Evolutionary conservation across 1,140 invertebrate species (phyloP).

Genomic region (Orchesella cincta): DNA sequence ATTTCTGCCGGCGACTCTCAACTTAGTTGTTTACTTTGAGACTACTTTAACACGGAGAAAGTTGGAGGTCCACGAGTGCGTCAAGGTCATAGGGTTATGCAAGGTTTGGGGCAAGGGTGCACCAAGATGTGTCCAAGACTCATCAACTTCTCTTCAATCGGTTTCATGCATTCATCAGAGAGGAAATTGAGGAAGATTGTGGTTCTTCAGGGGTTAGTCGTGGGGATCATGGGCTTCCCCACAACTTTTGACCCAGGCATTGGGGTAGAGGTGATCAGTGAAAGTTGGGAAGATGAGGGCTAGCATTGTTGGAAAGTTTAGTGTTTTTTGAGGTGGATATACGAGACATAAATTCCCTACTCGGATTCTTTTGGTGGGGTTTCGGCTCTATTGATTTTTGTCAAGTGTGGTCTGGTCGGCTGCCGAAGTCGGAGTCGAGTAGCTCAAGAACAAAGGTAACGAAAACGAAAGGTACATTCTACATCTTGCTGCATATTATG

Average conservation of each 20-base stretch:
- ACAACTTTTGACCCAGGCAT: slow-evolving; percentile 10
- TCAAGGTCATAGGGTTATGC: neutral
- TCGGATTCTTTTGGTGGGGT: slow-evolving; percentile 23
- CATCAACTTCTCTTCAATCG: too few species aligned
- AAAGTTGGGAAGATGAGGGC: too few species aligned
- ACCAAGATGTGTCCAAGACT: too few species aligned
- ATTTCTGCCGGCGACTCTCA: slow-evolving; percentile 23
- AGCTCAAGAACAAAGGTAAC: too few species aligned
- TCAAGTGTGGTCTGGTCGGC: neutral
- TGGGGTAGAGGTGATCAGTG: neutral
- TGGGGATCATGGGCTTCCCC: neutral
- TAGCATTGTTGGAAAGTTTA: too few species aligned
- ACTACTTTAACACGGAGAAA: neutral
- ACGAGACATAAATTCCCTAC: neutral
- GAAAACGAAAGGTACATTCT: too few species aligned
- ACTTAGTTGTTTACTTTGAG: neutral
- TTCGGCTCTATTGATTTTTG: slow-evolving; percentile 25
- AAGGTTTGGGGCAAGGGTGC: too few species aligned
- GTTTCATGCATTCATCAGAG: too few species aligned
- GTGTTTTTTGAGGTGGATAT: slow-evolving; percentile 27
- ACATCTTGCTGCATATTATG: too few species aligned
- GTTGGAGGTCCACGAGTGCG: too few species aligned
- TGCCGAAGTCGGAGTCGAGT: slow-evolving; percentile 24
- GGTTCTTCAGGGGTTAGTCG: neutral
- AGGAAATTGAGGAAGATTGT: neutral